Base-by-base conservation (phyloP, 2,888 invertebrate species). In the Augiades crinisus region DNA sequence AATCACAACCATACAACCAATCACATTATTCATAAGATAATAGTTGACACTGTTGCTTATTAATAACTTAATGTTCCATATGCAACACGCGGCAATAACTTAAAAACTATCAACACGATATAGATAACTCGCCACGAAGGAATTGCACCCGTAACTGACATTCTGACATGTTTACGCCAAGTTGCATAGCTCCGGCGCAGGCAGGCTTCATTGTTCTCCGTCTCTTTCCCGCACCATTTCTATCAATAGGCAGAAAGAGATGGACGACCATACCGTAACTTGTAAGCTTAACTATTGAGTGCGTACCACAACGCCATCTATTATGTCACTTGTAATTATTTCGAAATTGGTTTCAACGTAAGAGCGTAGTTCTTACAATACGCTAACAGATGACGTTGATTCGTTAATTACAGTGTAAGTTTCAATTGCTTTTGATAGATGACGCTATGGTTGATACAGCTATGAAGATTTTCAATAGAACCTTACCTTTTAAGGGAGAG, bases 161-260 rank as follows among this genome's bases (percentile, higher is more conserved):
- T 81, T 83, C 81, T 84, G 77, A 76, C 68, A 72, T 81, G 82
- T 82, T 83, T 81, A 81, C 75, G 68, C 75, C 72, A 74, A 63
- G 75, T 75, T 80, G 72, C 75, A 74, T 75, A 79, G 74, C 70
- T 70, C 69, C 60, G 54, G 62, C 7, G n/a, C n/a, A n/a, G n/a
- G n/a, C 22, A 45, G 31, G 38, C 45, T 38, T 43, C n/a, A 36
- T 36, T 47, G 53, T 51, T 53, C 45, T 56, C 55, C 63, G 46
- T 75, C 75, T 64, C 72, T 67, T 53, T 81, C 70, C 53, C 16
- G 12, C 50, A 5, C 19, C 49, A 60, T 41, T 47, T 47, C 51
- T 49, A 54, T 36, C 17, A 36, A 44, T n/a, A 3, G 13, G 24
- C 8, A 17, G 37, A 52, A 38, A 38, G 36, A 33, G 51, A 52